These are phyloP conservation scores for Laticauda colubrina DNA, from an alignment of 2,113 vertebrate species.

Conservation along the genomic window DNA sequence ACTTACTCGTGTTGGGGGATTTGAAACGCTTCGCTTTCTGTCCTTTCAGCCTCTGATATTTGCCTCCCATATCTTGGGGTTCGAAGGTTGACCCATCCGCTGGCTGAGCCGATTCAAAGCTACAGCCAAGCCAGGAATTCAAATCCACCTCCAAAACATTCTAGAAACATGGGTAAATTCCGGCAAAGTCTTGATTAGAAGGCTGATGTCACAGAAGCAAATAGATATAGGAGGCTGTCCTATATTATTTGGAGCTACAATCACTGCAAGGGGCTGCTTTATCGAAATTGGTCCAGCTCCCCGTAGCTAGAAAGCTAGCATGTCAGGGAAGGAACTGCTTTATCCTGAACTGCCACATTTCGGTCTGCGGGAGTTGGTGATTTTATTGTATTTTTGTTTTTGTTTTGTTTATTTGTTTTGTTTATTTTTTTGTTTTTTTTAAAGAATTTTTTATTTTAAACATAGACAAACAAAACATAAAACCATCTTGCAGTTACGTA, in stretches of 20 bases:
- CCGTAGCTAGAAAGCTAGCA: background rate
- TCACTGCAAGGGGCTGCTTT: background rate
- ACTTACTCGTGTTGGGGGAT: conserved; percentile 46
- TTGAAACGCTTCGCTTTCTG: accelerated
- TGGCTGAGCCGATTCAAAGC: background rate
- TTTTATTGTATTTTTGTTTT: background rate
- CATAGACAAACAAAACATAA: too few relatives aligned
- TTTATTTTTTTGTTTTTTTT: too few relatives aligned
- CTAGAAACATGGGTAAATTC: background rate
- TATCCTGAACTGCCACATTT: background rate
- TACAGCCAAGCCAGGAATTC: background rate
- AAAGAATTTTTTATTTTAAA: too few relatives aligned
- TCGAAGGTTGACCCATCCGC: too few relatives aligned
- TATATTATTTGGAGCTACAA: background rate
- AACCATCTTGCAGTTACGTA: too few relatives aligned
- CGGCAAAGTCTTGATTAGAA: background rate
- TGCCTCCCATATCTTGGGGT: too few relatives aligned
- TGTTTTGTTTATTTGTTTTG: too few relatives aligned
- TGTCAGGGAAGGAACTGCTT: background rate
- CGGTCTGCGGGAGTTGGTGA: background rate
- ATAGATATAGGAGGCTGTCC: background rate
- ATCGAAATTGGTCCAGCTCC: background rate
- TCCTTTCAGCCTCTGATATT: accelerated
- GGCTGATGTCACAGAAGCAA: background rate
- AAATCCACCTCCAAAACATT: background rate